Conservation (phyloP, 1,140 invertebrate genomes). For the Carcinoscorpius rotundicauda region DNA sequence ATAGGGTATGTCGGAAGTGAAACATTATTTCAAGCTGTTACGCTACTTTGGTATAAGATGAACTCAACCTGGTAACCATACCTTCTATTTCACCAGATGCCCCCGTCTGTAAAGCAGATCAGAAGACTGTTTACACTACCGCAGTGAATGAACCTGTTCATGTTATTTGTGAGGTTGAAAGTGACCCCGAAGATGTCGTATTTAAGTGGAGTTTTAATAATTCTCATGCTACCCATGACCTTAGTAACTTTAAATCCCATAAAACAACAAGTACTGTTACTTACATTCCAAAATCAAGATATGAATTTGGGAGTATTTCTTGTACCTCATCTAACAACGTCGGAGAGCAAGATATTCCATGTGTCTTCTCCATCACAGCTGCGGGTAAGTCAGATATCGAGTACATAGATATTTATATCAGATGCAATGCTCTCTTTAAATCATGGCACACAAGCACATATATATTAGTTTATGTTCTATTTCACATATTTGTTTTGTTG, state of each 20-base stretch:
- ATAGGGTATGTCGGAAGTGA: too few relatives aligned
- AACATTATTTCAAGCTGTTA: too few relatives aligned
- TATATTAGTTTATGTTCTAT: too few relatives aligned
- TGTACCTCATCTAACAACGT: conserved; percentile 74
- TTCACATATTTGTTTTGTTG: too few relatives aligned
- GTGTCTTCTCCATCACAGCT: conserved; percentile 61
- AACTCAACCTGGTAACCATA: too few relatives aligned
- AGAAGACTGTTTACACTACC: conserved; percentile 19
- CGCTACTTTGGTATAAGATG: too few relatives aligned
- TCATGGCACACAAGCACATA: too few relatives aligned
- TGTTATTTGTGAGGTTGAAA: conserved; percentile 26
- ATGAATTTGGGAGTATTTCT: conserved; percentile 64
- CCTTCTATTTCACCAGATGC: conserved; percentile 17
- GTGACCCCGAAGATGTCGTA: conserved; percentile 23
- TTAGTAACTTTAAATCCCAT: too few relatives aligned
- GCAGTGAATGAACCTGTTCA: conserved; percentile 23
- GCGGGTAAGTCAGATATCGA: conserved; percentile 39
- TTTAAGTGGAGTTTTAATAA: conserved; percentile 25
- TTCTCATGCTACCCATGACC: background rate
- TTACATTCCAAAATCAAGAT: conserved; percentile 46
- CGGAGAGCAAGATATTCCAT: conserved; percentile 58
- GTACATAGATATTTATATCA: too few relatives aligned
- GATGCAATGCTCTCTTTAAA: too few relatives aligned
- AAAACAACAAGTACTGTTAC: conserved; percentile 29
- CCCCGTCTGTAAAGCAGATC: conserved; percentile 23